phyloP scores from a whole-genome alignment of 2,888 invertebrate species.

The Carterocephalus palaemon region DNA sequence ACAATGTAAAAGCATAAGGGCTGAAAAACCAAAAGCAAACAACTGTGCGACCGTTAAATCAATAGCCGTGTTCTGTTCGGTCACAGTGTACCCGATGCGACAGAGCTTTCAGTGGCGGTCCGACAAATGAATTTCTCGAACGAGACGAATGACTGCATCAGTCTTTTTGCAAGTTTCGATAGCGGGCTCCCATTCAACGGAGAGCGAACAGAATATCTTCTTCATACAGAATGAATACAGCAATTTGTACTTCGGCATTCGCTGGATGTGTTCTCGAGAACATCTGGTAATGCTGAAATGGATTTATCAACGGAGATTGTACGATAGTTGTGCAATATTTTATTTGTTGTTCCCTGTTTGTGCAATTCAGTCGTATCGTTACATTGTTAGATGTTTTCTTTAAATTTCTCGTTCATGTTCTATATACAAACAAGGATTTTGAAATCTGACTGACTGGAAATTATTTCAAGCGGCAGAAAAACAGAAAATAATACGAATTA shows the following conservation, averaged over 20 bases:
- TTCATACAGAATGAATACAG: slow-evolving; percentile 37
- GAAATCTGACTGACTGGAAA: too few relatives aligned
- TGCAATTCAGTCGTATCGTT: too few relatives aligned
- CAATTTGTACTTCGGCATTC: slow-evolving; percentile 32
- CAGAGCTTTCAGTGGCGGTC: slow-evolving; percentile 51
- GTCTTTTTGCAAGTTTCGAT: slow-evolving; percentile 58
- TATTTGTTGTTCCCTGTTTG: too few relatives aligned
- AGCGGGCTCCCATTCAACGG: slow-evolving; percentile 51
- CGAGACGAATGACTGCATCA: slow-evolving; percentile 66
- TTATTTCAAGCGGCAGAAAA: too few relatives aligned
- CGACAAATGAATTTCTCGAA: slow-evolving; percentile 69
- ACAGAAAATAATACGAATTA: too few relatives aligned
- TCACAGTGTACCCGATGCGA: slow-evolving; percentile 46
- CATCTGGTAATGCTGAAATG: slow-evolving; percentile 5
- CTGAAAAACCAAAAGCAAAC: slow-evolving; percentile 18
- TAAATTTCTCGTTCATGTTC: too few relatives aligned
- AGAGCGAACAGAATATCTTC: slow-evolving; percentile 40
- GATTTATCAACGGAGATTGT: slow-evolving; percentile 4
- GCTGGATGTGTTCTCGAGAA: slow-evolving; percentile 7
- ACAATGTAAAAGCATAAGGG: too few relatives aligned
- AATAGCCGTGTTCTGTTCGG: slow-evolving; percentile 40
- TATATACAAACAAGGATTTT: too few relatives aligned
- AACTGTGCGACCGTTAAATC: slow-evolving; percentile 15
- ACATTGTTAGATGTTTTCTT: too few relatives aligned
- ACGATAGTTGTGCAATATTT: neutral